Evolutionary conservation across 2,888 invertebrate species (phyloP), one percentile per base, ranked within the genome.

Genomic region (Euclidia mi): DNA sequence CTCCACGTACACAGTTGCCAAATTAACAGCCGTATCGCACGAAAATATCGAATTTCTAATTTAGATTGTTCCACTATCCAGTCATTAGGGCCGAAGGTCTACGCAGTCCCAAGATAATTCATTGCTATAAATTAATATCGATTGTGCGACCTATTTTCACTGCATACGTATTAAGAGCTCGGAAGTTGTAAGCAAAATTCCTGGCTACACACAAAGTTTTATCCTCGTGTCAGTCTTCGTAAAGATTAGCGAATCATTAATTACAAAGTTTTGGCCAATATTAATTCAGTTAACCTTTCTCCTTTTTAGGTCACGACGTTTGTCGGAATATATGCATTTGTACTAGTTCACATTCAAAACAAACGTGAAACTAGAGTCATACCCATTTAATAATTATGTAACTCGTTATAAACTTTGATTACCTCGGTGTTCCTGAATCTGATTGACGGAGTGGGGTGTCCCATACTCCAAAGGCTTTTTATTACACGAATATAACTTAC

Each of bases 211-310:
- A 52, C 40, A 70, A 79, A 77, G 67, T 81, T 79, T 71, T 74
- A 70, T 78, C 71, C 75, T 74, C 81, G 79, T 79, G 83, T 84
- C 88, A 85, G 81, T 76, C 78, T 79, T 66, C 56, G 69, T 71
- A 62, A 79, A 87, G 86, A 88, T 88, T 86, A 87, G 81, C 76
- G 81, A 75, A 83, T 84, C 83, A 87, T 87, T 88, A 84, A 88
- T 87, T 84, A 88, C 77, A 84, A 88, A 88, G 83, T 88, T 87
- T 82, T 70, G 70, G 70, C 70, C 62, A 78, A 78, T 81, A 83
- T 84, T 81, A 81, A 84, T 82, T 78, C 80, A 76, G 82, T 82
- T 81, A 84, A 82, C 76, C 81, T 82, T 79, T 78, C n/a, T n/a
- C 75, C 74, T 80, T 79, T 78, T 70, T 66, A 70, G 71, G 65